A percentile compares a stretch with the other conserved stretches of the same genome.
Conservation (phyloP, 1,140 invertebrate genomes). For the Drosophila erecta region DNA sequence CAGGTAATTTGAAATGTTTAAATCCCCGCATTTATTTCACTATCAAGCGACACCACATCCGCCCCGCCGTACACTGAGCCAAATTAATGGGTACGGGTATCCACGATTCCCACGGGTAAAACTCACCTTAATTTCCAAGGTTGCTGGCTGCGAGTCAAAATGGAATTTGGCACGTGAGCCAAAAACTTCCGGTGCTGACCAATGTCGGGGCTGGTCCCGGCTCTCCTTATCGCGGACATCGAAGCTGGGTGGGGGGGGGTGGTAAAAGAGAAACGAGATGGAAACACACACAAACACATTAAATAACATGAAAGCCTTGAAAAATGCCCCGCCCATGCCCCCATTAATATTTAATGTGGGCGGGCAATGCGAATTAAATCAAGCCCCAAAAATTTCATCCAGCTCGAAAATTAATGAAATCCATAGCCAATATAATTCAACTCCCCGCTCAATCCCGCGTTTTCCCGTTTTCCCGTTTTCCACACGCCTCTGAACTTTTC, state of each 20-base stretch:
- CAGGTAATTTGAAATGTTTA: constrained; percentile 37
- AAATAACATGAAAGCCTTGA: constrained; percentile 47
- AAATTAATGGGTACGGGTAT: constrained; percentile 22
- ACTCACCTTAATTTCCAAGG: constrained; percentile 87
- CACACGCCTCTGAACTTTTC: constrained; percentile 38
- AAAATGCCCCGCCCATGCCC: constrained; percentile 7
- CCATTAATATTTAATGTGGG: constrained; percentile 63
- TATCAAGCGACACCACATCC: not conserved
- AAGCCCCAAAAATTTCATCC: constrained; percentile 39
- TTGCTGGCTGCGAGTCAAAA: constrained; percentile 89
- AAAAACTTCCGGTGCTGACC: constrained; percentile 91
- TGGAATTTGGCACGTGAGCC: constrained; percentile 92
- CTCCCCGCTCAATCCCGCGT: not conserved
- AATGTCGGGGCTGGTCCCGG: constrained; percentile 89
- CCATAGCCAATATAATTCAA: constrained; percentile 67
- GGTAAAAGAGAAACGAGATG: constrained; percentile 11
- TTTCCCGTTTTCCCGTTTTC: constrained; percentile 7
- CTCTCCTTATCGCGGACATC: constrained; percentile 91
- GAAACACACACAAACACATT: constrained; percentile 45
- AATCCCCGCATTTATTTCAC: constrained; percentile 8
- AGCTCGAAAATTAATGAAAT: constrained; percentile 63
- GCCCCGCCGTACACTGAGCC: not conserved
- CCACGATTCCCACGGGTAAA: constrained; percentile 13
- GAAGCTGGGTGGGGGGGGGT: constrained; percentile 87
- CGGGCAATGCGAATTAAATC: constrained; percentile 47